Evolutionary conservation across 2,888 invertebrate species (phyloP), one percentile per base, ranked within the genome.

Genomic region (Ormyrus pomaceus): DNA sequence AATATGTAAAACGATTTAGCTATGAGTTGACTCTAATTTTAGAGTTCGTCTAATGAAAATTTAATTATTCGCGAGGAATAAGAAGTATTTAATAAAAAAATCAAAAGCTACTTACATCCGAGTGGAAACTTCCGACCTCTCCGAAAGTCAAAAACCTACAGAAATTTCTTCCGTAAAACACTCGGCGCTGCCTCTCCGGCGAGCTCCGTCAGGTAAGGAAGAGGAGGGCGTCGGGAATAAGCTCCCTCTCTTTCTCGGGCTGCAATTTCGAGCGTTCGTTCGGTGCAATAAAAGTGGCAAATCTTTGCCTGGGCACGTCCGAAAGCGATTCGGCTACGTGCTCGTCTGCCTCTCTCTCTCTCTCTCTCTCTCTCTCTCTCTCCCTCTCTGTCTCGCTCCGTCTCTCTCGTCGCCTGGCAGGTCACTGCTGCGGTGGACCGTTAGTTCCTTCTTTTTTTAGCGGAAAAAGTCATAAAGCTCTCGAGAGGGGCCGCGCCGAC

Each of bases 301-400:
- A 85, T 87, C 83, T 84, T 86, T 82, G 85, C 84, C 84, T 82
- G 83, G 87, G 88, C 89, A 89, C 89, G 89, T 89, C 87, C 87
- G 85, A 86, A 83, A 81, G 82, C 82, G 82, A 81, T 77, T 82
- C 77, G 59, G 70, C 81, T 83, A 82, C 83, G 83, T 81, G 82
- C 79, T 77, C 73, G 77, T 55, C 10, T 56, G 53, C 2, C 19
- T 19, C 19, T 19, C 19, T 19, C 19, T 19, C 19, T 19, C 19
- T 19, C 19, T 19, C 19, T 58, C 48, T 2, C 19, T 19, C 19
- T 19, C 19, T 19, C 19, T 19, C 19, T 19, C 19, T 19, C 19
- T 19, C 19, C 2, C 19, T 2, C 19, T 19, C 19, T 19, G 19
- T 19, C 19, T 19, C 19, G 19, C 19, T 19, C 19, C 19, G 19